A percentile compares a stretch with the other conserved stretches of the same genome.
Evolutionary conservation across 2,113 vertebrate genomes (phyloP).

Genomic region (Piliocolobus tephrosceles): DNA sequence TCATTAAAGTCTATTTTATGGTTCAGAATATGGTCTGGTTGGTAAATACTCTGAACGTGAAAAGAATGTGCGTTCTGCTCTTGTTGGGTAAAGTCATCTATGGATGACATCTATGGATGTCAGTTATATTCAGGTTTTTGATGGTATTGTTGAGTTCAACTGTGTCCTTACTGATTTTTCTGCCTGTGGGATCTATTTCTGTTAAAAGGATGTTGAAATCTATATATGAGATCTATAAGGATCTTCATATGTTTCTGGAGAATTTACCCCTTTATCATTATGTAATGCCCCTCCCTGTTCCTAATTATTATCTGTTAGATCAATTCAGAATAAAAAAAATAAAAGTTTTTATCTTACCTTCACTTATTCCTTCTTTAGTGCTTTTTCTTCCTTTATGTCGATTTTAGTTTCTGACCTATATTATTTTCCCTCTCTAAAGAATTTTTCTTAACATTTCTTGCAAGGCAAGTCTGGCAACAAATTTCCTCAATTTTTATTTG

Average conservation of each 20-base stretch:
- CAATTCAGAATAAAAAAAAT: too few relatives aligned
- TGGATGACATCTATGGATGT: background rate
- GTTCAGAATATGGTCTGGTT: background rate
- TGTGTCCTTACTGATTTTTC: background rate
- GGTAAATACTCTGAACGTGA: background rate
- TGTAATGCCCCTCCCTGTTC: background rate
- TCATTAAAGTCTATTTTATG: background rate
- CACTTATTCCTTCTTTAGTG: too few relatives aligned
- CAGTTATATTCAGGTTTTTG: background rate
- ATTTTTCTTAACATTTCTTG: background rate
- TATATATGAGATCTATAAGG: background rate
- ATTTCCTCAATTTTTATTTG: background rate
- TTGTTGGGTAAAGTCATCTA: background rate
- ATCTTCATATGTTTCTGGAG: background rate
- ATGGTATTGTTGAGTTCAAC: background rate
- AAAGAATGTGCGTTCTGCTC: background rate
- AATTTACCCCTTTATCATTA: background rate
- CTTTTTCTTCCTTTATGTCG: background rate
- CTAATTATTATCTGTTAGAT: too few relatives aligned
- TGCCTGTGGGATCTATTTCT: background rate
- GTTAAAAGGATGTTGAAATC: background rate
- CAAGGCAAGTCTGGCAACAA: background rate
- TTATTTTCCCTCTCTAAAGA: background rate
- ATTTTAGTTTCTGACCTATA: background rate
- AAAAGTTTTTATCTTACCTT: too few relatives aligned